Evolutionary conservation across 2,888 invertebrate species (phyloP), one percentile per base, ranked within the genome.

Genomic region (Hydriomena furcata): DNA sequence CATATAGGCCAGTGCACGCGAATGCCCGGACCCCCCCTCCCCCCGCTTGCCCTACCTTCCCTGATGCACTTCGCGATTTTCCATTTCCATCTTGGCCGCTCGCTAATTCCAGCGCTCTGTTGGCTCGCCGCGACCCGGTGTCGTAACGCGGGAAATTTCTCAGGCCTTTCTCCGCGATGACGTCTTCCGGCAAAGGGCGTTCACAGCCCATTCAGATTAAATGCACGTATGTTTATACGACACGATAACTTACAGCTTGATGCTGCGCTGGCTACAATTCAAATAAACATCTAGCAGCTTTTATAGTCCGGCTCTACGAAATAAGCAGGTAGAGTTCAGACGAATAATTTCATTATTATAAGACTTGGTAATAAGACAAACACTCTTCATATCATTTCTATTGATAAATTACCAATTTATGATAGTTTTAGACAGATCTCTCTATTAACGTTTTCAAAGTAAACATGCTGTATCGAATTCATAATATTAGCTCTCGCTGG

Each of bases 1-100:
- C 89, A 90, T 90, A 89, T 90, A 89, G 89, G 89, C 85, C 89
- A 89, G 82, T 89, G 89, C 89, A 89, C 89, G 89, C 86, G 83
- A 87, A 85, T 85, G 84, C 79, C 86, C 87, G 80, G 61, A 58
- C 73, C 71, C 74, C 73, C 58, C 64, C 63, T 32, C 32, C 8
- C 53, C 58, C 58, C 52, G 61, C 38, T 52, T 57, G 63, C 46
- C 62, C 58, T 52, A 51, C 58, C 50, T 56, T 60, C 73, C 65
- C 67, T 68, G 72, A 66, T 80, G 81, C 81, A 83, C 81, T 79
- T 82, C 80, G 86, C 86, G 79, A 84, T 88, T 88, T 88, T 87
- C 87, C 87, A 88, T 87, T 88, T 86, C 78, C 87, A 87, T 74
- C 77, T 72, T 68, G 74, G 79, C 71, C 71, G 66, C 75, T 79